Evolutionary conservation across 2,888 invertebrate genomes (phyloP).

Genomic region (Rhingia rostrata): DNA sequence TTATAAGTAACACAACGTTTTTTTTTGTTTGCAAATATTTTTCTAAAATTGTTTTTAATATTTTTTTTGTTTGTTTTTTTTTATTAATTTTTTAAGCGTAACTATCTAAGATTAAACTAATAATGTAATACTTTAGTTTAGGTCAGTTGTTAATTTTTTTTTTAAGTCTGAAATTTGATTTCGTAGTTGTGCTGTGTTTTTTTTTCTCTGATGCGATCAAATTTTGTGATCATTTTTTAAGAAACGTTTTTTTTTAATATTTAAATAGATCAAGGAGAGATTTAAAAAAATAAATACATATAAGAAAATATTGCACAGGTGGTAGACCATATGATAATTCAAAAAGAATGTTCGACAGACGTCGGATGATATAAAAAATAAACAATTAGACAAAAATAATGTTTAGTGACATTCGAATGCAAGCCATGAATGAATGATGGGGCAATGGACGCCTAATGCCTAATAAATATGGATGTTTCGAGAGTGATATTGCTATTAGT

Average conservation of each 20-base stretch:
- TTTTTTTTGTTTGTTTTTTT: slow-evolving; percentile 22
- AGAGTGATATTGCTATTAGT: too few relatives aligned
- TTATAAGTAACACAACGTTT: slow-evolving; percentile 57
- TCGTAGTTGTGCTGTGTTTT: slow-evolving; percentile 46
- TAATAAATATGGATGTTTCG: too few relatives aligned
- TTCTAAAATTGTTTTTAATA: slow-evolving; percentile 54
- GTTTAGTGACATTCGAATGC: slow-evolving; percentile 31
- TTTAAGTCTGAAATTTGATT: slow-evolving; percentile 56
- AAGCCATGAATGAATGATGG: not conserved
- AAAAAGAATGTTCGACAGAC: not conserved
- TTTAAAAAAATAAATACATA: not conserved
- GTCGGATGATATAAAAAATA: not conserved
- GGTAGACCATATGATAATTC: not conserved
- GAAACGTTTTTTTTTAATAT: slow-evolving; percentile 20
- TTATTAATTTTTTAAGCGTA: slow-evolving; percentile 59
- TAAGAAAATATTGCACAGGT: slow-evolving; percentile 24
- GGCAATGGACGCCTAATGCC: not conserved
- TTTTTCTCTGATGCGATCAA: slow-evolving; percentile 16
- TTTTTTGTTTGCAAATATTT: slow-evolving; percentile 66
- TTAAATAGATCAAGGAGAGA: slow-evolving; percentile 39
- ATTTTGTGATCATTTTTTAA: not conserved
- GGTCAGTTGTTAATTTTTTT: slow-evolving; percentile 49
- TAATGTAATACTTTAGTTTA: slow-evolving; percentile 68
- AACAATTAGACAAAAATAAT: not conserved
- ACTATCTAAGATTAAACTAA: slow-evolving; percentile 73